A percentile compares a stretch with the other conserved stretches of the same genome.
phyloP scores from a whole-genome alignment of 2,113 vertebrate genomes.

The Corythoichthys intestinalis region DNA sequence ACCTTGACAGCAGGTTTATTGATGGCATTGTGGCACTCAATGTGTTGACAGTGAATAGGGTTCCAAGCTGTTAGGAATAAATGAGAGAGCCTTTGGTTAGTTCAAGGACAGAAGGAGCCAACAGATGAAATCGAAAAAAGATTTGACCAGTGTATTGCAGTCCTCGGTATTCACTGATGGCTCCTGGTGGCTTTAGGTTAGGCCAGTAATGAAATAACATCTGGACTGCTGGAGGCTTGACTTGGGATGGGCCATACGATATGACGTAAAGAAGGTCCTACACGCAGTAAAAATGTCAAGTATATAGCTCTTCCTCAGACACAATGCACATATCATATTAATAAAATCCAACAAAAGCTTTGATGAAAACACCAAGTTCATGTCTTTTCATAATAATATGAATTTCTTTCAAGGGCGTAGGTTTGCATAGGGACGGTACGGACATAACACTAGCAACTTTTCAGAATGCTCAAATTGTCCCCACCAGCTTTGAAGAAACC shows the following conservation, averaged over 20 bases:
- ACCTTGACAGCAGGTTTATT: slow-evolving; percentile 99
- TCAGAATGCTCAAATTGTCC: no score
- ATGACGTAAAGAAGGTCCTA: slow-evolving; percentile 98
- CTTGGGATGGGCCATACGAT: slow-evolving; percentile 96
- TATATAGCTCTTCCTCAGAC: background rate
- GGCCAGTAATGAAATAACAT: slow-evolving; percentile 99
- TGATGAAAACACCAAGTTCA: background rate
- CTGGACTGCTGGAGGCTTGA: slow-evolving; percentile 96
- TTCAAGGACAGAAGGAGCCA: slow-evolving; percentile 20
- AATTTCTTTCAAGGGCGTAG: no score
- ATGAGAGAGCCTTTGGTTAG: slow-evolving; percentile 12
- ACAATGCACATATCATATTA: background rate
- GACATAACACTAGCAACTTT: no score
- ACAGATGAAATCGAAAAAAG: slow-evolving; percentile 6
- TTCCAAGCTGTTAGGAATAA: slow-evolving; percentile 88
- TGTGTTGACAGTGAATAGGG: slow-evolving; percentile 98
- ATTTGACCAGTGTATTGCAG: slow-evolving; percentile 94
- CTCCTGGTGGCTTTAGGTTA: slow-evolving; percentile 96
- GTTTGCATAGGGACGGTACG: no score
- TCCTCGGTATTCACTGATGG: slow-evolving; percentile 97
- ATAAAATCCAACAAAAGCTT: background rate
- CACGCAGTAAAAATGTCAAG: slow-evolving; percentile 18
- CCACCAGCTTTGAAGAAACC: no score
- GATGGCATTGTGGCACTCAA: slow-evolving; percentile 97
- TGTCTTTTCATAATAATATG: no score